Evolutionary conservation across 2,113 vertebrate genomes (phyloP).

Genomic region (Tinamus guttatus): DNA sequence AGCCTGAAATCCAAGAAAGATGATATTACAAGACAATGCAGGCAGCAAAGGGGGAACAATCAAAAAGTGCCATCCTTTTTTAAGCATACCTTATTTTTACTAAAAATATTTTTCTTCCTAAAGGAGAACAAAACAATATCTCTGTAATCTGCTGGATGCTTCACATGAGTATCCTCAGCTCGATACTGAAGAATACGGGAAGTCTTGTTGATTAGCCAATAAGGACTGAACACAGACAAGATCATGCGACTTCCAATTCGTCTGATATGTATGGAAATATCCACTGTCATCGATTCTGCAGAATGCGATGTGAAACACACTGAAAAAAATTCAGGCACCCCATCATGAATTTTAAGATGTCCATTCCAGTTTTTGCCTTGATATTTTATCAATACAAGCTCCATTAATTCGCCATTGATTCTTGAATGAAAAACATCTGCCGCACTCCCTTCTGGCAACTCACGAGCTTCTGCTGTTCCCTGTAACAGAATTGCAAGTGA

Average conservation of each 20-base stretch:
- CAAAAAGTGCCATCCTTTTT: background rate
- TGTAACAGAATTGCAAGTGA: constrained; percentile 54
- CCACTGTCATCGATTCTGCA: constrained; percentile 68
- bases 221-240: constrained; percentile 91
- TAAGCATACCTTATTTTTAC: constrained; percentile 90
- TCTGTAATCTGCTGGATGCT: constrained; percentile 91
- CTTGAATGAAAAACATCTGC: constrained; percentile 88
- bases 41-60: background rate
- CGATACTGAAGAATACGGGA: constrained; percentile 91
- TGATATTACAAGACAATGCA: background rate
- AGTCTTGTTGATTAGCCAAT: constrained; percentile 98
- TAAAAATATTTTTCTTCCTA: constrained; percentile 93
- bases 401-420: constrained; percentile 87
- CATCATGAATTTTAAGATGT: constrained; percentile 79
- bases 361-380: constrained; percentile 93
- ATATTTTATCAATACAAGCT: constrained; percentile 87
- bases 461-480: constrained; percentile 85
- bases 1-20: background rate
- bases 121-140: constrained; percentile 95
- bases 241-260: constrained; percentile 71
- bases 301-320: constrained; percentile 83
- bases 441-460: constrained; percentile 86
- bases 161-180: constrained; percentile 88
- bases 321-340: constrained; percentile 85
- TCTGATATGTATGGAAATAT: constrained; percentile 83